Base-by-base conservation (phyloP, 1,140 invertebrate species). In the Pseudomyrmex concolor region DNA sequence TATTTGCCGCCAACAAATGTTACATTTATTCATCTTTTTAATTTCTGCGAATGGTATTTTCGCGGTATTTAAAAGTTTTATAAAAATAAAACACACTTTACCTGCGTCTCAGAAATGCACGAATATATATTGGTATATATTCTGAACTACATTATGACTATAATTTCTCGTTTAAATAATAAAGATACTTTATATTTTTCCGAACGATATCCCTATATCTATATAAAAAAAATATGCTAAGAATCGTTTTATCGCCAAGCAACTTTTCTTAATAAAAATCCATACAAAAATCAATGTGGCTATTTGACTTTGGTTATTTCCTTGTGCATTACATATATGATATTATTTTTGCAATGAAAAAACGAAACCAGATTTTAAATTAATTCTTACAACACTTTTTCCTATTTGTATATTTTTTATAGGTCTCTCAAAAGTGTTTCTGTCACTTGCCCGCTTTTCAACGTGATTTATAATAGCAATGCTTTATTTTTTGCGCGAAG, bases 221-320 rank as follows among this genome's bases (percentile, higher is more conserved):
- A 57, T 34, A 34, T 34, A 34, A 34, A 34, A 34, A 34, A 34
- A 34, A 34, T 50, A 62, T 45, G 64, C 64, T 78, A 78, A 78
- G 76, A 70, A 78, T 78, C 76, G 68, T 78, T 34, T 34, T 78
- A 78, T 68, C 76, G 67, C 67, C 51, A 70, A 70, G 76, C 64
- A 78, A 78, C 13, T 55, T 78, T 78, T 78, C 63, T 64, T 78
- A 78, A 78, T 78, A 78, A 78, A 34, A 78, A 70, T 78, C 51
- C 45, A 78, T 78, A 54, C 64, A 64, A 78, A 78, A 54, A 54
- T 70, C 54, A 78, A 34, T 19, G 45, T 54, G 54, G 68, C 34
- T 78, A 48, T 57, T 78, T 78, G 51, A 78, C 68, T 34, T 59
- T 13, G 63, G 19, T 34, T 12, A 43, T 70, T 19, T 59, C 60